Evolutionary conservation across 2,797 vertebrate species (phyloP), one percentile per base, ranked within the genome.

Genomic region (Falco concolor): DNA sequence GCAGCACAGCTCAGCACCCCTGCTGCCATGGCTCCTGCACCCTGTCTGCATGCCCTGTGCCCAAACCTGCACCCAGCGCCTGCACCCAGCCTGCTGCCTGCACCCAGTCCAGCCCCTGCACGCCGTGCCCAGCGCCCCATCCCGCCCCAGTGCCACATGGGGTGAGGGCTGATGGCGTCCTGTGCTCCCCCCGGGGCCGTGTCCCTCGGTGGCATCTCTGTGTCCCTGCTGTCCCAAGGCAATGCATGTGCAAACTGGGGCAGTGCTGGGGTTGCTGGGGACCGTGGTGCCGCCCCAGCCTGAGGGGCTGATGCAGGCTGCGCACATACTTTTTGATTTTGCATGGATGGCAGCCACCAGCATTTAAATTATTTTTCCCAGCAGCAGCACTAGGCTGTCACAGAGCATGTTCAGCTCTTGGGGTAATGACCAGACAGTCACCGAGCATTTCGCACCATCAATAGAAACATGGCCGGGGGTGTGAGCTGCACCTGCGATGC

Each of bases 271-370:
- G 13, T 16, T 6, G 32, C 60, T 38, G 32, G 49, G 42, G 63
- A 32, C 34, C 8, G 56, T 5, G 2, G 64, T 1, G 10, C 19
- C 18, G 1, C 25, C 63, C 63, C 9, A 9, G 23, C 34, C n/a
- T 4, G 6, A 16, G 5, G 18, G 28, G 54, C 63, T 34, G 8
- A 6, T 12, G 1, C 11, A 4, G 40, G 34, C 14, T 12, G 5
- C 53, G 2, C 7, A 13, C 13, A 1, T 1, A 5, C 25, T 5
- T 21, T 3, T 27, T 49, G 12, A 23, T 36, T 36, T 23, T 4
- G 22, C 27, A 6, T 1, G 3, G 10, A 1, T 15, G 19, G 50
- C 24, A 7, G 19, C 24, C 21, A 5, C 40, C 12, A 10, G 52
- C 30, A 7, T 18, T 60, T 16, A 1, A 10, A 7, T 5, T 8